phyloP scores from a whole-genome alignment of 2,113 vertebrate species.

The Hemiprocne comata region DNA sequence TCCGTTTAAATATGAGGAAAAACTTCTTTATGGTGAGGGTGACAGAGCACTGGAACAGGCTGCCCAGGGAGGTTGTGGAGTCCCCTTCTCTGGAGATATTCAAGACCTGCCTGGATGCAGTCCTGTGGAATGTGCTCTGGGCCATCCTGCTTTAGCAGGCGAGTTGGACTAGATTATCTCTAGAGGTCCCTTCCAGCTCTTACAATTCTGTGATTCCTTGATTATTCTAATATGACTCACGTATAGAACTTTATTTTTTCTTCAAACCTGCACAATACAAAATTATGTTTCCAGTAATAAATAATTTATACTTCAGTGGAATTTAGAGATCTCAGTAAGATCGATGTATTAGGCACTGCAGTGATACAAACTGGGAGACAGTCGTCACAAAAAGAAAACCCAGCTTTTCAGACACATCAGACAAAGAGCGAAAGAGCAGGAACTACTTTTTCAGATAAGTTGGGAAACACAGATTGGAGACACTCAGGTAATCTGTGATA shows the following conservation, averaged over 20 bases:
- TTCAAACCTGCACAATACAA: background rate
- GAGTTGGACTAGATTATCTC: no score
- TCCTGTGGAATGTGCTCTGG: no score
- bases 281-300: background rate
- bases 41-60: no score
- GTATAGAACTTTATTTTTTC: background rate
- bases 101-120: no score
- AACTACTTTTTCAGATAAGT: background rate
- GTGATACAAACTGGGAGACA: background rate
- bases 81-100: no score
- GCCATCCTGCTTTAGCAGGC: no score
- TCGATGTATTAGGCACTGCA: background rate
- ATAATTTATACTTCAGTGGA: background rate
- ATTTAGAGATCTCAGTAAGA: background rate
- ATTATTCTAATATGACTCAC: background rate
- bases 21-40: no score
- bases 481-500: background rate
- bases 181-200: no score
- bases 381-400: background rate
- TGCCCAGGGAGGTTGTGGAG: no score
- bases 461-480: background rate
- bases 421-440: background rate
- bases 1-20: no score
- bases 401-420: background rate
- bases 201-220: no score